phyloP scores from a whole-genome alignment of 2,113 vertebrate genomes.

The Etheostoma cragini region DNA sequence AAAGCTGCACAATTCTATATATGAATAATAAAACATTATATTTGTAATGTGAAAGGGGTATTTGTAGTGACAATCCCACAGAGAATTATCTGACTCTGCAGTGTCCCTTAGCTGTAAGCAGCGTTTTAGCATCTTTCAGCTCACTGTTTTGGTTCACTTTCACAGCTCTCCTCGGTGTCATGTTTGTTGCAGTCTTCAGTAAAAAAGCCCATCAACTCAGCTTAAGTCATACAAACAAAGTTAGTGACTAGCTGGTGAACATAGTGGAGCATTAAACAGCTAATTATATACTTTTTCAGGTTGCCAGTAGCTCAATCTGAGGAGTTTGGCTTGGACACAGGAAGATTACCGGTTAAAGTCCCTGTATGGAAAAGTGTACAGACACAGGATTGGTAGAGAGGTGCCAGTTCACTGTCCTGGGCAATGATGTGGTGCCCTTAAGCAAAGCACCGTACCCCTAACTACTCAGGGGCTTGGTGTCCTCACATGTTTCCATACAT shows the following conservation, averaged over 20 bases:
- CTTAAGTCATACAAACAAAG: not conserved
- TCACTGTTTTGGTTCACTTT: not conserved
- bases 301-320: no score
- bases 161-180: not conserved
- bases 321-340: no score
- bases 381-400: no score
- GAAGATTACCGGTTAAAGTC: no score
- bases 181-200: not conserved
- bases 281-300: no score
- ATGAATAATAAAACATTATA: not conserved
- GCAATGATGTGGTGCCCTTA: no score
- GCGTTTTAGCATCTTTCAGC: not conserved
- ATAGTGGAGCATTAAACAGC: not conserved
- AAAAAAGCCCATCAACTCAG: not conserved
- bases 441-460: no score
- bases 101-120: not conserved
- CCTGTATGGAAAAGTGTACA: no score
- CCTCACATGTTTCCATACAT: no score
- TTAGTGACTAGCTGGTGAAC: not conserved
- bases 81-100: not conserved
- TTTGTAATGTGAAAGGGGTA: slow-evolving; percentile 6
- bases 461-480: no score
- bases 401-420: no score
- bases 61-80: not conserved
- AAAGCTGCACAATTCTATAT: not conserved